phyloP scores from a whole-genome alignment of 2,888 invertebrate species.

The Amblyteles armatorius region DNA sequence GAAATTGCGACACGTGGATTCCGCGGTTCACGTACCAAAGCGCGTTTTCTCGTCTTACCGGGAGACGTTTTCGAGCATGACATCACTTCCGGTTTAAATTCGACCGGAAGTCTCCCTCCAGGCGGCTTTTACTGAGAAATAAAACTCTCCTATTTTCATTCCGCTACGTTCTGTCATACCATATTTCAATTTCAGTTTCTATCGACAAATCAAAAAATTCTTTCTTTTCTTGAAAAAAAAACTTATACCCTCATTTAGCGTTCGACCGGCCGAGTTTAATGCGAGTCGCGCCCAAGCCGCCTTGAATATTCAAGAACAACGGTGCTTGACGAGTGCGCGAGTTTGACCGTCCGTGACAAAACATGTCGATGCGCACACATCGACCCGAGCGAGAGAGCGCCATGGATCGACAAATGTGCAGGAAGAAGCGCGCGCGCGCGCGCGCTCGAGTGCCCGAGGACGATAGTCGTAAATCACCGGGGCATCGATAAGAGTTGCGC shows the following conservation, averaged over 20 bases:
- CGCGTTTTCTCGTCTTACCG: not conserved
- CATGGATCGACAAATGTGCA: slow-evolving; percentile 50
- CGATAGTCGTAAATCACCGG: slow-evolving; percentile 79
- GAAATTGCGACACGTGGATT: not conserved
- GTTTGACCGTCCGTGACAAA: slow-evolving; percentile 1
- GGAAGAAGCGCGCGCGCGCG: slow-evolving; percentile 14
- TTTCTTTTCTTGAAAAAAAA: not conserved
- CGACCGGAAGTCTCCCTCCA: too few relatives aligned
- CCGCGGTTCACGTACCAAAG: not conserved
- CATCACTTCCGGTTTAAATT: too few relatives aligned
- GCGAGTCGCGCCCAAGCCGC: not conserved
- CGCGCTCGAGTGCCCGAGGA: slow-evolving; percentile 32
- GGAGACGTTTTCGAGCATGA: too few relatives aligned
- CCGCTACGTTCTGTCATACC: too few relatives aligned
- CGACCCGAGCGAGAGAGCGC: not conserved
- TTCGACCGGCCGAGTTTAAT: not conserved
- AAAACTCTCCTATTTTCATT: not conserved
- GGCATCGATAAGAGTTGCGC: slow-evolving; percentile 78
- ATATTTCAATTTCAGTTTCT: not conserved
- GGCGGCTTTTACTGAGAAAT: not conserved
- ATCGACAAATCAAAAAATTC: not conserved
- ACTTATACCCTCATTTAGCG: not conserved
- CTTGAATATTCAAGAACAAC: slow-evolving; percentile 64
- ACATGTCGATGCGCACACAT: not conserved
- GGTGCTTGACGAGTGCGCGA: slow-evolving; percentile 15